Conservation (phyloP, 2,797 vertebrate species). For the Peromyscus eremicus region DNA sequence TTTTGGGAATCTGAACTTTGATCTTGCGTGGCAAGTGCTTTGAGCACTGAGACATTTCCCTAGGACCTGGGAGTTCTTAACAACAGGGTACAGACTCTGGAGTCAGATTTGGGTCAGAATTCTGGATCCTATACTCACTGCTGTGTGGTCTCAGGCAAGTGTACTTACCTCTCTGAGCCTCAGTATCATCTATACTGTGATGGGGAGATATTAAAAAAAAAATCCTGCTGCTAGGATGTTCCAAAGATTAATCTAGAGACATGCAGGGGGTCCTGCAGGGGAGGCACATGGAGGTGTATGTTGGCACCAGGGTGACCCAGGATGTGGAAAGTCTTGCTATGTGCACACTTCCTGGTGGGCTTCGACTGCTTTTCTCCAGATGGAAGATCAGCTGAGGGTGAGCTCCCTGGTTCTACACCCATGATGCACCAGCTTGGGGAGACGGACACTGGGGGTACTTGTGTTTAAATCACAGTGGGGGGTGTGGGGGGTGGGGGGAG, state of each 20-base stretch:
- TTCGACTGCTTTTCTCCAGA: too few species aligned
- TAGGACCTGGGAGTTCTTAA: too few species aligned
- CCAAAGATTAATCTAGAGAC: neutral
- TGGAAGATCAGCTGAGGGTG: neutral
- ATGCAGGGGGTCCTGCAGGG: neutral
- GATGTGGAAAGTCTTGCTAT: neutral
- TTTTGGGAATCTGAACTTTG: neutral
- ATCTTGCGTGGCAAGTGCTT: neutral
- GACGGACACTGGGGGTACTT: neutral
- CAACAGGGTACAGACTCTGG: neutral
- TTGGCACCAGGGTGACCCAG: neutral
- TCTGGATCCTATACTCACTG: neutral
- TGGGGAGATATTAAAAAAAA: neutral
- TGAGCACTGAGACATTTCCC: neutral
- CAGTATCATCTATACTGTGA: neutral
- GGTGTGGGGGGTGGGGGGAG: neutral
- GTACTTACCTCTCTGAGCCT: slow-evolving; percentile 5
- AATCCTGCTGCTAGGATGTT: neutral
- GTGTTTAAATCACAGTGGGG: neutral
- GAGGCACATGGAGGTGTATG: neutral
- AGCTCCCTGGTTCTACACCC: neutral
- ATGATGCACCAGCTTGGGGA: neutral
- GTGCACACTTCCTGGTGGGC: accelerated
- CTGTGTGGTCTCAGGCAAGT: neutral
- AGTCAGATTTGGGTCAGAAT: neutral